These are phyloP conservation scores for Cheilosia vulpina DNA, from an alignment of 2,888 invertebrate genomes.

Conservation along the genomic window DNA sequence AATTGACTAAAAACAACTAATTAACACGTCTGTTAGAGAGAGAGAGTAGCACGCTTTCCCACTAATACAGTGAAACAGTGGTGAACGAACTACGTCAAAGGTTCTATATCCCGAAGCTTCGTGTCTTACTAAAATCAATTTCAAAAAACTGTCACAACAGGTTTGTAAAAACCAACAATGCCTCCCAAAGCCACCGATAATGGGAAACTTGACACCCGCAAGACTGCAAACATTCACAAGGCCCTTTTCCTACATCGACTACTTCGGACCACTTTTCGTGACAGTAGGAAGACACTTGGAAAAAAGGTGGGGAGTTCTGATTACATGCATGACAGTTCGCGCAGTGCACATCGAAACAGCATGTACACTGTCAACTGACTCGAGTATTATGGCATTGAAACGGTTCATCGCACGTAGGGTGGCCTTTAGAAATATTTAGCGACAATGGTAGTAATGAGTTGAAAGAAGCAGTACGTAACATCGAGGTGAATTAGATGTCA, in stretches of 20 bases:
- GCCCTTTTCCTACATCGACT: conserved; percentile 43
- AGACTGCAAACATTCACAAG: conserved; percentile 34
- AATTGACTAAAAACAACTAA: too few relatives aligned
- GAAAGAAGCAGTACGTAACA: conserved; percentile 7
- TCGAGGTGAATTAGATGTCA: conserved; percentile 19
- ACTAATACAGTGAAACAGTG: too few relatives aligned
- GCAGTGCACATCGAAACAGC: conserved; percentile 53
- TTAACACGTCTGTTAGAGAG: too few relatives aligned
- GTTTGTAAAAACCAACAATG: conserved; percentile 10
- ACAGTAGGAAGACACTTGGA: conserved; percentile 30
- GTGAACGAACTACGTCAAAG: too few relatives aligned
- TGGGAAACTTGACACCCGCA: conserved; percentile 33
- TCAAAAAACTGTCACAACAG: too few relatives aligned
- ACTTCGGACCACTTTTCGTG: conserved; percentile 37
- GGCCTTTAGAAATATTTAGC: conserved; percentile 29
- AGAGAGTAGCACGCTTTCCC: too few relatives aligned
- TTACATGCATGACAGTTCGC: conserved; percentile 62
- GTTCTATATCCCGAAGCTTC: too few relatives aligned
- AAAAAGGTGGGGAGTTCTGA: conserved; percentile 56
- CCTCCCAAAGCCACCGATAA: conserved; percentile 18
- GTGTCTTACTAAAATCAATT: too few relatives aligned
- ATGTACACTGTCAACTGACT: conserved; percentile 26
- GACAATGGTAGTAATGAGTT: conserved; percentile 51
- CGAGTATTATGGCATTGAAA: conserved; percentile 43
- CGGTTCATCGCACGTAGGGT: conserved; percentile 42